Evolutionary conservation across 2,888 invertebrate genomes (phyloP), one percentile per base, ranked within the genome.

Genomic region (Mechanitis messenoides): DNA sequence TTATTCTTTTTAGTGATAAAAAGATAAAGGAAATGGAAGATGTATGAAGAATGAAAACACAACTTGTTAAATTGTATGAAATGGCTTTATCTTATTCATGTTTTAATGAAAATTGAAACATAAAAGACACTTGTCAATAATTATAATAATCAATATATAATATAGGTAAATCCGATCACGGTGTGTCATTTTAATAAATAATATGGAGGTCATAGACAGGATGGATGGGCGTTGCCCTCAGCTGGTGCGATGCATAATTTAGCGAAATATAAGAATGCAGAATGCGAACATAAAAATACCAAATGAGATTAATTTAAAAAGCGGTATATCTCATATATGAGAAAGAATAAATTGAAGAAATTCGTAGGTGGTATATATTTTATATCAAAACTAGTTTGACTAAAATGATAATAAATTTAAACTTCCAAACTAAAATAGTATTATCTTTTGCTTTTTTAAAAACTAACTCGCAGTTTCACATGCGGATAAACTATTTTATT

Each of bases 1-100:
- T 68, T 69, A 69, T 67, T 56, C 53, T 61, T 59, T 65, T 70
- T 72, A 11, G 59, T 54, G 59, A 20, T 68, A 71, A 71, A 71
- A 67, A 70, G 66, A 66, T 68, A 65, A 31, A 59, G 42, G 2
- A 42, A 42, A 9, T 42, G 11, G 42, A 42, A 42, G 9, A 38
- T 38, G 38, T 20, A 20, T 20, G 20, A 20, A 38, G 7, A 38
- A 38, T 38, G 38, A 38, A 38, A 7, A 6, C 2, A 7, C 1
- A 38, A 38, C 38, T 6, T 38, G 4, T 38, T 38, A 38, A 38
- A 38, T 38, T 38, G 38, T 38, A 38, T 38, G 38, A 2, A 38
- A 38, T 38, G 7, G 4, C 35, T 35, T 35, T 6, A 35, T 7
- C 38, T 7, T 38, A 38, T 4, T 38, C 4, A 38, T 38, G 38